Conservation (phyloP, 2,113 vertebrate genomes). For the Hemibagrus wyckioides region DNA sequence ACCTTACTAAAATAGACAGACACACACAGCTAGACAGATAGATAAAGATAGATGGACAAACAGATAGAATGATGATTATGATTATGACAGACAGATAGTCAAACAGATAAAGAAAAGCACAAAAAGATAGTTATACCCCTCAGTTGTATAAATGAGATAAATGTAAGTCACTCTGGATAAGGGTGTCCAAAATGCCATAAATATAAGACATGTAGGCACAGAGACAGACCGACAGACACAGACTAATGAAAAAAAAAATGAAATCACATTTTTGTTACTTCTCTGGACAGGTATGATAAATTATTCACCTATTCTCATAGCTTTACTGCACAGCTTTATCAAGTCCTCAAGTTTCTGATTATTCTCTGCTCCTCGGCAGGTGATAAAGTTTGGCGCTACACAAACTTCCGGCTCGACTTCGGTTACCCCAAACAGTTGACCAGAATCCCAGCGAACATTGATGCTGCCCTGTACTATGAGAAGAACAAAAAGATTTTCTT, state of each 20-base stretch:
- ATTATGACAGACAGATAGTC: neutral
- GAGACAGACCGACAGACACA: neutral
- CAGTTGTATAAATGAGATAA: too few species aligned
- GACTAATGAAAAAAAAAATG: neutral
- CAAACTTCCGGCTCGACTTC: constrained; percentile 74
- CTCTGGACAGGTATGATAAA: neutral
- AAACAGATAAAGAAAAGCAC: neutral
- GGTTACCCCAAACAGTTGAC: constrained; percentile 83
- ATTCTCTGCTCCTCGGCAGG: constrained; percentile 64
- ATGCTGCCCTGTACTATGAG: constrained; percentile 82
- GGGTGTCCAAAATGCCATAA: too few species aligned
- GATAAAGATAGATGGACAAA: neutral
- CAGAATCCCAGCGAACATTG: constrained; percentile 75
- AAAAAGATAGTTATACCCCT: neutral
- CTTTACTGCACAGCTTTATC: neutral
- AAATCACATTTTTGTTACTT: neutral
- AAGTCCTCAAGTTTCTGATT: neutral
- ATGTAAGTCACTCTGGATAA: too few species aligned
- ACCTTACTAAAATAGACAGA: neutral
- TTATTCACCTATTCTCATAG: neutral
- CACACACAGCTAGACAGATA: neutral
- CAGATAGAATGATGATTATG: neutral
- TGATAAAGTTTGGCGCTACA: constrained; percentile 81
- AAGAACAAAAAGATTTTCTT: constrained; percentile 84
- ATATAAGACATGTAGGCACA: neutral